These are phyloP conservation scores for Chelonus insularis DNA, from an alignment of 1,140 invertebrate genomes.

Conservation along the genomic window DNA sequence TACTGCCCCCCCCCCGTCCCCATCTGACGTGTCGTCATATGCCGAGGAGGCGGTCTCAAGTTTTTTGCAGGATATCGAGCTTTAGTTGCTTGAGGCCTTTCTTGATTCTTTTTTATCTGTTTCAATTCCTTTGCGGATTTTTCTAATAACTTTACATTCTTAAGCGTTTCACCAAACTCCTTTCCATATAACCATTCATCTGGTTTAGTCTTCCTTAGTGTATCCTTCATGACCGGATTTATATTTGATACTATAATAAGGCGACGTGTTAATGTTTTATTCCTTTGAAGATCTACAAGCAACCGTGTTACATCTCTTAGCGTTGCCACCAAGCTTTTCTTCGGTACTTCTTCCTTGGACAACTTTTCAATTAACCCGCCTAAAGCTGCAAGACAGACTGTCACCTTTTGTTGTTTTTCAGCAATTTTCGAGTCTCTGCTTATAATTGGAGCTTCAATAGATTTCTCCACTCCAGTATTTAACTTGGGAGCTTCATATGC, in stretches of 20 bases:
- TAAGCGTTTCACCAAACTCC: conserved; percentile 11
- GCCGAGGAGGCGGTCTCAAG: neutral
- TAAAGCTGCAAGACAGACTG: conserved; percentile 8
- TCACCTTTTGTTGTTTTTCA: conserved; percentile 20
- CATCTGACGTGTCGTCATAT: neutral
- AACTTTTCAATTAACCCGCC: neutral
- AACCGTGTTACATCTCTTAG: conserved; percentile 18
- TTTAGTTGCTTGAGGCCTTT: too few species aligned
- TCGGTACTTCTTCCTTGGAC: neutral
- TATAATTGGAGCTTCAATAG: conserved; percentile 12
- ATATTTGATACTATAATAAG: neutral
- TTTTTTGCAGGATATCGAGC: too few species aligned
- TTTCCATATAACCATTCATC: conserved; percentile 11
- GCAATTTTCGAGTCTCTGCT: conserved; percentile 9
- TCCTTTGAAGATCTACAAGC: conserved; percentile 18
- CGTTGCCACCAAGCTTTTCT: conserved; percentile 6
- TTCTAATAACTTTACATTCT: neutral
- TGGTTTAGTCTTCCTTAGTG: neutral
- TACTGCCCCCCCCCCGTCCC: neutral
- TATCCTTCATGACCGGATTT: neutral
- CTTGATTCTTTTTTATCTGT: too few species aligned
- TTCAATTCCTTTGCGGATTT: too few species aligned
- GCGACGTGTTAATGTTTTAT: neutral
- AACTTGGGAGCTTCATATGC: conserved; percentile 10
- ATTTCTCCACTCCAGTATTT: conserved; percentile 3